Base-by-base conservation (phyloP, 1,140 invertebrate species). In the Pogonomyrmex barbatus region DNA sequence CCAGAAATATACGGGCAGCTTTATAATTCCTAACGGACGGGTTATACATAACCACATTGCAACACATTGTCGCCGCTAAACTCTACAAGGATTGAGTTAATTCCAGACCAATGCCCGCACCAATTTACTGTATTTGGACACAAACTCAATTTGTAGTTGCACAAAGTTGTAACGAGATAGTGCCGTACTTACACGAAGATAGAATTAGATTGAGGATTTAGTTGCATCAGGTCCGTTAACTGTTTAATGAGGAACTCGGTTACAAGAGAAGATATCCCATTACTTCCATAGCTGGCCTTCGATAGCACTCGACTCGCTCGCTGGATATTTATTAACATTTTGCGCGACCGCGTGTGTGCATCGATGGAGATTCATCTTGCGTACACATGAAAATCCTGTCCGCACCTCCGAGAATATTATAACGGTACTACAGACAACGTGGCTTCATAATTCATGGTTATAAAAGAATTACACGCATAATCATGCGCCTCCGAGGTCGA, bases 281-380 rank as follows among this genome's bases (percentile, higher is more conserved):
- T 60, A 75, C 42, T 60, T 30, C 10, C 30, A 12, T 39, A 30
- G 52, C 17, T 24, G 45, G 47, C 8, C 10, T 24, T 75, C 42
- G 79, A 83, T 62, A 47, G n/a, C 36, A 42, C 65, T 30, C 12
- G 36, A 42, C 24, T 24, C n/a, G n/a, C 36, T 4, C n/a, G 68
- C 17, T 10, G 42, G 68, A 75, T 75, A 50, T 73, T 83, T 83
- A 83, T 83, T 83, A 83, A 83, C 70, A 50, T 83, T 83, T 83
- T 75, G 45, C 79, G 42, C 24, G 79, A 60, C 52, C 79, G 67
- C 54, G 50, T 14, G 50, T 39, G 50, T 14, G 54, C 67, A 58
- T 62, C 45, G 68, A 2, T 42, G 12, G 56, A 75, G 79, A 83
- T 83, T 73, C 54, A 83, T 83, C 79, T 83, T 83, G 58, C 65